Base-by-base conservation (phyloP, 2,888 invertebrate genomes). In the Lysandra bellargus region DNA sequence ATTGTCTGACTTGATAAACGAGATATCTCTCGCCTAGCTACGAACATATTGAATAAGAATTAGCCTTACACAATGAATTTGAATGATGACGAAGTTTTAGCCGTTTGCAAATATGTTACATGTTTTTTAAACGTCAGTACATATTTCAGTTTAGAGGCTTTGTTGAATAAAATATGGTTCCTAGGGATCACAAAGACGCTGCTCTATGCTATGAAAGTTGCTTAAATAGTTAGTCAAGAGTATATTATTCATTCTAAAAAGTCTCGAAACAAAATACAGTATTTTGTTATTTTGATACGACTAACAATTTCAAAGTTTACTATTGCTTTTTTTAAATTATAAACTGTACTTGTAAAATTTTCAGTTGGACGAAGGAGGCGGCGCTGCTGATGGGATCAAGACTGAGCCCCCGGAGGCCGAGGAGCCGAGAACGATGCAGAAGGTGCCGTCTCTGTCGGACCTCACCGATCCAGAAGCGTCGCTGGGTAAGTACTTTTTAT, bases 391-490 rank as follows among this genome's bases (percentile, higher is more conserved):
- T 88, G 88, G 95, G 87, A 93, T 96, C 95, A 92, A 96, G 92
- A 89, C 90, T 82, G 91, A 95, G 89, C 93, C 93, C 4, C 91
- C 93, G 82, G 91, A 95, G 85, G 88, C 95, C 6, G 96, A 97
- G 89, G 96, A 97, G 90, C 96, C 96, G 81, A 95, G 96, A 82
- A 96, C 97, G 82, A 97, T 97, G 95, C 97, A 97, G 93, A 98
- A 98, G 91, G 98, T 98, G 85, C 98, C 98, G 72, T 98, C 98
- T 78, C 96, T 98, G 85, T 98, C 98, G 85, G 98, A 98, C 92
- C 96, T 98, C 78, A 98, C 98, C 78, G 98, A 98, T 92, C 97
- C 97, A 80, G 98, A 98, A 92, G 97, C 97, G 81, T 98, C 98
- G 80, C 92, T 98, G 88, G 98, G 98, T 98, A 92, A 97, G 98